phyloP scores from a whole-genome alignment of 2,113 vertebrate genomes.

The Podarcis raffonei region DNA sequence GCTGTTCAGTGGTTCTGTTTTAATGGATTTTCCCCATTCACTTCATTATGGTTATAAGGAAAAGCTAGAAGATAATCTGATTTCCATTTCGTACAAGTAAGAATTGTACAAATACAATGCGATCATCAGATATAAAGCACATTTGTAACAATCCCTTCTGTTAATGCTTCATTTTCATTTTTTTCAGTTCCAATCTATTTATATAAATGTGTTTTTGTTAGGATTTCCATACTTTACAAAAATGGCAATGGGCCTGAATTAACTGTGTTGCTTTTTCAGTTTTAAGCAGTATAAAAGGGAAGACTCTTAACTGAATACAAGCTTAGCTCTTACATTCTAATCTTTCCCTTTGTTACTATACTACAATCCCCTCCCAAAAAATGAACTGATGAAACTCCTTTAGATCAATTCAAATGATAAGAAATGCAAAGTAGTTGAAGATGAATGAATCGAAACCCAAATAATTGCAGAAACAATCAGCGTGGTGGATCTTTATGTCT shows the following conservation, averaged over 20 bases:
- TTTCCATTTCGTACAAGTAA: slow-evolving; percentile 12
- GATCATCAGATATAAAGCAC: neutral
- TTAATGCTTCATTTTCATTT: neutral
- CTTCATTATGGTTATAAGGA: slow-evolving; percentile 26
- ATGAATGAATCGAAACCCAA: neutral
- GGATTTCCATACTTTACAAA: neutral
- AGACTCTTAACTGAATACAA: neutral
- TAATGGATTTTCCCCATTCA: neutral
- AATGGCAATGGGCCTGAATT: neutral
- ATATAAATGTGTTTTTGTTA: slow-evolving; percentile 19
- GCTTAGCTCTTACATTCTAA: neutral
- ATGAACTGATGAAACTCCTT: neutral
- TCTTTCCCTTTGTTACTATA: neutral
- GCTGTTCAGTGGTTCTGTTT: neutral
- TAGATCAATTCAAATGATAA: neutral
- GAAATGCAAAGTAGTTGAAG: neutral
- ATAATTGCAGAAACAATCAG: neutral
- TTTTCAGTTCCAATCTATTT: neutral
- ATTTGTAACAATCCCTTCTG: neutral
- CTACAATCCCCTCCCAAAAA: neutral
- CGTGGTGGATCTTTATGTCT: neutral
- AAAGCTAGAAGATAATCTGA: slow-evolving; percentile 26
- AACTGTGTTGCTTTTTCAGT: neutral
- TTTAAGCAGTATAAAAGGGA: neutral
- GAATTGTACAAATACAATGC: neutral